A percentile compares a stretch with the other conserved stretches of the same genome.
These are phyloP conservation scores for Limenitis camilla DNA, from an alignment of 2,888 invertebrate species.

Conservation along the genomic window DNA sequence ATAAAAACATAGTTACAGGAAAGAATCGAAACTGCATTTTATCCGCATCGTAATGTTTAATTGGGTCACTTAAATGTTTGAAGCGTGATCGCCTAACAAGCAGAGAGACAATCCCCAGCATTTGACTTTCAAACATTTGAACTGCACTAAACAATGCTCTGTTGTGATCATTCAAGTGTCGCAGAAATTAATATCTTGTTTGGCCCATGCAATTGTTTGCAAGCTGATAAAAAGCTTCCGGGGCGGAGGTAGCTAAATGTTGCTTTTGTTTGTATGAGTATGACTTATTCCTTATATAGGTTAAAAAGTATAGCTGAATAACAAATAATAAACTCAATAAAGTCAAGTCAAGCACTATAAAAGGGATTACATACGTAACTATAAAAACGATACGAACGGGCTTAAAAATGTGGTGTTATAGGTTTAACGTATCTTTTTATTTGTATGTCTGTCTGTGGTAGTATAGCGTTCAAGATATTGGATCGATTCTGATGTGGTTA, in stretches of 20 bases:
- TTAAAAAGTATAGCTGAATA: no score
- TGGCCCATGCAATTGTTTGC: slow-evolving; percentile 1
- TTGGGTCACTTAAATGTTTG: slow-evolving; percentile 18
- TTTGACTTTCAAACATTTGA: slow-evolving; percentile 17
- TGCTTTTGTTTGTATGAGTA: not conserved
- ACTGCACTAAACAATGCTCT: slow-evolving; percentile 17
- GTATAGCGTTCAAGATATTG: no score
- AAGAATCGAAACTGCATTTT: not conserved
- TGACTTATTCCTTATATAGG: no score
- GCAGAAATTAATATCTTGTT: slow-evolving; percentile 12
- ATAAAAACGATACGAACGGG: not conserved
- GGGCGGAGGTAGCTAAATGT: not conserved
- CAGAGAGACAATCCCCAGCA: slow-evolving; percentile 19
- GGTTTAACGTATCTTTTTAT: no score
- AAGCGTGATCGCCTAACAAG: slow-evolving; percentile 21
- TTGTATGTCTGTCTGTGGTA: no score
- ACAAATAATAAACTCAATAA: no score
- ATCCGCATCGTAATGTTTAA: slow-evolving; percentile 9
- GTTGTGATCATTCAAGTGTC: slow-evolving; percentile 14
- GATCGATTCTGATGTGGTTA: no score
- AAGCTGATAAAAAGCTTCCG: not conserved
- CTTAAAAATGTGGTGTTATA: not conserved
- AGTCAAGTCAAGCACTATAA: no score
- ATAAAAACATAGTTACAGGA: no score
- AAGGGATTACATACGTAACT: not conserved